Percentiles rank a stretch among this genome's conserved stretches.
Conservation (phyloP, 2,113 vertebrate species). For the Phalacrocorax pelagicus region DNA sequence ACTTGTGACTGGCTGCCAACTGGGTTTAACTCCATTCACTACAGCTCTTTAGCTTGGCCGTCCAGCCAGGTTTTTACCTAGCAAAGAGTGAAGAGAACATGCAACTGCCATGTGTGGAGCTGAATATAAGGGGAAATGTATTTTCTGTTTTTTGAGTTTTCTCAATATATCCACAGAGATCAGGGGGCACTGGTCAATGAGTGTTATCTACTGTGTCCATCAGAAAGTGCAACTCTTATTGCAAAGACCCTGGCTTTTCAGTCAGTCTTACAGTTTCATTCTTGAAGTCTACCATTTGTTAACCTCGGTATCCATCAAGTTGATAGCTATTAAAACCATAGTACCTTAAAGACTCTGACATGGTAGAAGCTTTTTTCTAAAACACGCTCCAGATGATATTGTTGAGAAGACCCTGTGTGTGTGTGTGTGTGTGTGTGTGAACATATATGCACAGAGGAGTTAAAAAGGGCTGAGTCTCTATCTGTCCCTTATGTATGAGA, state of each 20-base stretch:
- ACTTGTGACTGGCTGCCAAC: fast-evolving
- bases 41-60: fast-evolving
- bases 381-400: neutral
- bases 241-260: neutral
- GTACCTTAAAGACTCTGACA: neutral
- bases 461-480: neutral
- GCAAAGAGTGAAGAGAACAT: neutral
- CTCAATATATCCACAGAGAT: neutral
- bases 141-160: neutral
- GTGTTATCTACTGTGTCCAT: neutral
- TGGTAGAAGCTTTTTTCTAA: neutral
- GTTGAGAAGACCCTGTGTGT: neutral
- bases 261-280: neutral
- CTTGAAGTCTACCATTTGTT: neutral
- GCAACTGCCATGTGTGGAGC: neutral
- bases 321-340: neutral
- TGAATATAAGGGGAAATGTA: neutral
- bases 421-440: too few relatives aligned
- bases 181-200: neutral
- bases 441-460: fast-evolving
- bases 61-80: neutral
- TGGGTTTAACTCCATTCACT: neutral
- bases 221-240: neutral
- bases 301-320: neutral
- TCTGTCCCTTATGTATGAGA: neutral